Evolutionary conservation across 2,888 invertebrate species (phyloP), one percentile per base, ranked within the genome.

Genomic region (Drosophila seclusa): DNA sequence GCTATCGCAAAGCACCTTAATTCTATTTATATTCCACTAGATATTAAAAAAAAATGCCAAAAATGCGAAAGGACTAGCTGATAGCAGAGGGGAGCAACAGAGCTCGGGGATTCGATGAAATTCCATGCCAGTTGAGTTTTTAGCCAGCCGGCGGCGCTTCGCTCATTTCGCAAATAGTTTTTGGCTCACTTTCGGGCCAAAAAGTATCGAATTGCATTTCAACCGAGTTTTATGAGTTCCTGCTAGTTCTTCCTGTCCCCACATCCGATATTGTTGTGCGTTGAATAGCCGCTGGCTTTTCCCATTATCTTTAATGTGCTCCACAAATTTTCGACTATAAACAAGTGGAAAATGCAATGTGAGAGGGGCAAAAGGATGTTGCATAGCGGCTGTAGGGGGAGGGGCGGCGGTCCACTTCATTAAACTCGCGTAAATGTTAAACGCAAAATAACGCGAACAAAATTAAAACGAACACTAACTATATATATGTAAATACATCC

Each of bases 291-390:
- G 29, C 52, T 34, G 60, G 67, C 68, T 63, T 64, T 67, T 62
- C 50, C 62, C 86, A 85, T 84, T 88, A 78, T 70, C 69, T 86
- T 84, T 83, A 86, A 88, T 88, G 78, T 68, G 48, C 42, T 68
- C 62, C 53, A 62, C 66, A 52, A 60, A 68, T 21, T 75, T 67
- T 63, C 58, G 52, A 49, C 62, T 49, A 79, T 62, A 75, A 75
- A 68, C 76, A 76, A 65, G 76, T 58, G 29, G 60, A 52, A 68
- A 65, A 48, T 68, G 72, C 67, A 54, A 65, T 57, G 61, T 38
- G 40, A 49, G 45, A 6, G 45, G 6, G 31, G 18, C 36, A 11
- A 36, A 24, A 11, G 11, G 34, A 36, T 32, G 32, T 21, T 13
- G 11, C 1, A 32, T 7, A 21, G 6, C 6, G 1, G 13, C 42